Conservation (phyloP, 1,140 invertebrate genomes). For the Geopemphigus sp. region DNA sequence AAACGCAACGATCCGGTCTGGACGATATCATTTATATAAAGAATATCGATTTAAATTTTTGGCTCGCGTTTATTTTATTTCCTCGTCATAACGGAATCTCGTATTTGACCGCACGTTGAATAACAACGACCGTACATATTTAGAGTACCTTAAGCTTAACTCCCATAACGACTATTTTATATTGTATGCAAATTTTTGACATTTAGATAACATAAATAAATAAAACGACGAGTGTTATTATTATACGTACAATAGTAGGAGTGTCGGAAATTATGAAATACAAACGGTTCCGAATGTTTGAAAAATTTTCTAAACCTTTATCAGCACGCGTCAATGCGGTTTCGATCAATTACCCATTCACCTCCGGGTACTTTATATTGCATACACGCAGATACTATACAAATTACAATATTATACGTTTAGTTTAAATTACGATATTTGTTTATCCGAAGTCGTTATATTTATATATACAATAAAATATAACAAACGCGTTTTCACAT, state of each 20-base stretch:
- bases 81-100: neutral
- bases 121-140: neutral
- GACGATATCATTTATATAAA: no score
- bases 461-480: neutral
- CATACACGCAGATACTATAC: no score
- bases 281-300: neutral
- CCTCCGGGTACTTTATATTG: no score
- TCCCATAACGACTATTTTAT: neutral
- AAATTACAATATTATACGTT: neutral
- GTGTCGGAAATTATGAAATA: slow-evolving; percentile 22
- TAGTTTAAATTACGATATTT: neutral
- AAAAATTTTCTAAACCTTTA: neutral
- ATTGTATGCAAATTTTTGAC: slow-evolving; percentile 35
- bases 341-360: slow-evolving; percentile 1
- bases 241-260: neutral
- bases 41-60: neutral
- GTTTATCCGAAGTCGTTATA: slow-evolving; percentile 10
- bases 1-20: no score
- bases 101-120: neutral
- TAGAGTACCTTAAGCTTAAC: neutral
- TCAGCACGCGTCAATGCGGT: neutral
- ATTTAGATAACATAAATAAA: neutral
- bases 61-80: neutral
- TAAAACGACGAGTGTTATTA: neutral
- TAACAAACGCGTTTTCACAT: neutral